Base-by-base conservation (phyloP, 1,140 invertebrate species). In the Ganaspis sp. region DNA sequence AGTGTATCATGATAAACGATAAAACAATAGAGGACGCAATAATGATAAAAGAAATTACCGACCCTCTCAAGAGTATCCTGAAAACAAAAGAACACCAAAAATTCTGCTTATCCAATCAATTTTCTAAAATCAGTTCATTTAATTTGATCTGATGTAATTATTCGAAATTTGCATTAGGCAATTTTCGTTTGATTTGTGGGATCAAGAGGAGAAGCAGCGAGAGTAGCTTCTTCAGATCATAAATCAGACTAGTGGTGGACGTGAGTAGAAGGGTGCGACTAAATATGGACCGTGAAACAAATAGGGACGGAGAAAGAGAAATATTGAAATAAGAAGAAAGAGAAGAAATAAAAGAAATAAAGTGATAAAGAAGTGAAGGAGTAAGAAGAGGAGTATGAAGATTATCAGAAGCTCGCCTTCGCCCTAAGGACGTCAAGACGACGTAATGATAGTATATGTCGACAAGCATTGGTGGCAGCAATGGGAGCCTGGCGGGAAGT, bases 401-500 rank as follows among this genome's bases (percentile, higher is more conserved):
- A 76, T 76, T 58, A 76, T 72, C 74, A 70, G 71, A 45, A 76
- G 74, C 71, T 76, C 72, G 69, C 37, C 45, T 69, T 45, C 38
- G 45, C 45, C 58, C 54, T 80, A 75, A 80, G 76, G 45, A 74
- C 69, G 53, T 72, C 69, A 49, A 77, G 73, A 74, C 73, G 53
- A 70, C 69, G 53, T 74, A 73, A 75, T 74, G 74, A 80, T 71
- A 70, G 72, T 76, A 72, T 77, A 71, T 19, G 70, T 72, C 70
- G 70, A 64, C 69, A 37, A 45, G 49, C 69, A 74, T 21, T 40
- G 40, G 58, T 58, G 69, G 71, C 54, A 45, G 73, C 38, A 58
- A 54, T 72, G 72, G 71, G 49, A 49, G 45, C 38, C n/a, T 75
- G 73, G 78, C 78, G 76, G 70, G 75, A 79, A 78, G 81, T 74